These are phyloP conservation scores for Regulus satrapa DNA, from an alignment of 2,113 vertebrate genomes.

Conservation along the genomic window DNA sequence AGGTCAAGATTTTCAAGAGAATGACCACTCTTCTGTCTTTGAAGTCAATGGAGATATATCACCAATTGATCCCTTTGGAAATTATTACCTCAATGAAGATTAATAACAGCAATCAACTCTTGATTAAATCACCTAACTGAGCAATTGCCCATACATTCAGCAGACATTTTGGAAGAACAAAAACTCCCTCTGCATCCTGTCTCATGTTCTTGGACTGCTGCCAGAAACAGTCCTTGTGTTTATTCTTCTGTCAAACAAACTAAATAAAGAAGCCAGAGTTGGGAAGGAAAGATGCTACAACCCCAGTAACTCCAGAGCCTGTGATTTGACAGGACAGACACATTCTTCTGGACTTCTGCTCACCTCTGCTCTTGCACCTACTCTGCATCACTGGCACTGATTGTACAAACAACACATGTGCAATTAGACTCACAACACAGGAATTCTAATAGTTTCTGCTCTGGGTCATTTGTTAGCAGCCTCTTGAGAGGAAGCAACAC, in stretches of 20 bases:
- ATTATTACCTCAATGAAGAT: not conserved
- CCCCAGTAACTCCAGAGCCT: not conserved
- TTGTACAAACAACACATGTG: fast-evolving
- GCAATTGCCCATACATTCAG: not conserved
- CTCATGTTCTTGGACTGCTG: not conserved
- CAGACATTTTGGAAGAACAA: not conserved
- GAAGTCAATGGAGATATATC: not conserved
- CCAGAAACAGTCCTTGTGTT: not conserved
- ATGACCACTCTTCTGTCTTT: not conserved
- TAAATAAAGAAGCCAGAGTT: not conserved
- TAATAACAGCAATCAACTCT: not conserved
- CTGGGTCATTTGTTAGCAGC: not conserved
- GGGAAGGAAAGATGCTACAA: not conserved
- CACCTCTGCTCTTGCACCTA: not conserved
- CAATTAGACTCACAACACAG: not conserved
- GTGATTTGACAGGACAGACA: not conserved
- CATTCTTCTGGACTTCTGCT: not conserved
- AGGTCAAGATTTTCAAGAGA: not conserved
- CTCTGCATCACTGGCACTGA: not conserved
- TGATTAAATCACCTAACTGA: not conserved
- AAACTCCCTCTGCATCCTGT: not conserved
- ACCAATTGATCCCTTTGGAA: not conserved
- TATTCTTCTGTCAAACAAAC: not conserved
- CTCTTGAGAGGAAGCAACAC: not conserved
- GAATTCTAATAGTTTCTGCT: not conserved